Conservation (phyloP, 2,113 vertebrate species). For the Spilogale gracilis region DNA sequence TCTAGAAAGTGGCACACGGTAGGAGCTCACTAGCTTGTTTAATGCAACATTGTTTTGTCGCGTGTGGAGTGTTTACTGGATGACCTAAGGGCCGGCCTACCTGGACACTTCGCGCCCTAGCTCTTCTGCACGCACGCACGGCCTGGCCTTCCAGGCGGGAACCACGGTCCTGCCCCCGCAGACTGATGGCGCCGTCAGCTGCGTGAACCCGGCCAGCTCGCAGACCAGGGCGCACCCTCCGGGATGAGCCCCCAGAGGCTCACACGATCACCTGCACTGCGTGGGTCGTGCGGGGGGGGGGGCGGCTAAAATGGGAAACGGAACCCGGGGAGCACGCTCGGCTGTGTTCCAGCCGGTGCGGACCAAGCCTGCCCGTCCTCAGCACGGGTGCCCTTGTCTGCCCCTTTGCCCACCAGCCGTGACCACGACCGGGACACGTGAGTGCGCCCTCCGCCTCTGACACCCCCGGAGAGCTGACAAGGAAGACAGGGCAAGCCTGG, state of each 20-base stretch:
- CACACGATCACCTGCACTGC: rapidly evolving
- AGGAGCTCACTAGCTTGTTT: rapidly evolving
- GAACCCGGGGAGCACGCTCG: rapidly evolving
- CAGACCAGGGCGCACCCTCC: too few relatives aligned
- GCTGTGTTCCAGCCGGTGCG: background rate
- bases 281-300: rapidly evolving
- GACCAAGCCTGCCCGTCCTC: rapidly evolving
- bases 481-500: background rate
- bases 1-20: rapidly evolving
- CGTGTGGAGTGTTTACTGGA: rapidly evolving
- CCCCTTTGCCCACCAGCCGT: background rate
- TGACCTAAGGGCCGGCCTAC: too few relatives aligned
- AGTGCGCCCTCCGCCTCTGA: background rate
- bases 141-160: rapidly evolving
- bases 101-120: rapidly evolving
- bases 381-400: background rate
- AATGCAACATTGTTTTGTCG: rapidly evolving
- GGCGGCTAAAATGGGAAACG: rapidly evolving
- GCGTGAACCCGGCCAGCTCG: background rate
- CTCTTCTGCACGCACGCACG: too few relatives aligned
- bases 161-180: rapidly evolving
- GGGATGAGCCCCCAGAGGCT: too few relatives aligned
- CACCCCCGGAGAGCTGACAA: rapidly evolving
- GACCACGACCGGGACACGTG: background rate
- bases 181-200: background rate